Evolutionary conservation across 2,797 vertebrate genomes (phyloP).

Genomic region (Phalloptychus januarius): DNA sequence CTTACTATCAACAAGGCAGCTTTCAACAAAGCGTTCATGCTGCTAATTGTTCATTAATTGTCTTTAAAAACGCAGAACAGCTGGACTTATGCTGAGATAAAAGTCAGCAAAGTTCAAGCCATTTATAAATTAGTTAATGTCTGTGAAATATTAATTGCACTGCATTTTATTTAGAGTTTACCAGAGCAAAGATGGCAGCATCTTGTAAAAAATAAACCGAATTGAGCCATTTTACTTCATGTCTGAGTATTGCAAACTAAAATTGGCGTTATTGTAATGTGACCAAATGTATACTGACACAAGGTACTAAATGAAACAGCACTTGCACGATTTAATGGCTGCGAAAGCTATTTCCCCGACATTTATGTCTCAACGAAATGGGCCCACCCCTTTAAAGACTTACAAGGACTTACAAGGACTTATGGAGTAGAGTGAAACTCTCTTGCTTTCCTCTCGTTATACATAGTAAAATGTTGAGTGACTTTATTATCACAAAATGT

Average conservation of each 20-base stretch:
- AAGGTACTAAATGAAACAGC: background rate
- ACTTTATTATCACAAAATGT: background rate
- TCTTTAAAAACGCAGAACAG: background rate
- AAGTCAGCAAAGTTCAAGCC: background rate
- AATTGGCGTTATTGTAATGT: background rate
- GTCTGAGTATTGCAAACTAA: background rate
- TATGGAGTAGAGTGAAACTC: background rate
- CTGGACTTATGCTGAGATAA: background rate
- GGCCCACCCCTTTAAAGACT: constrained; percentile 14
- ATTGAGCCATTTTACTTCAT: background rate
- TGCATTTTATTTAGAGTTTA: background rate
- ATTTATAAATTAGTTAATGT: background rate
- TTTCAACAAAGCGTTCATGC: background rate
- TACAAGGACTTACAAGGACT: constrained; percentile 23
- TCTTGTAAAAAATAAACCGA: too few species aligned
- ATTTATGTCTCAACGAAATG: constrained; percentile 13
- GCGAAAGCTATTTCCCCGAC: constrained; percentile 17
- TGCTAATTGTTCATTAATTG: background rate
- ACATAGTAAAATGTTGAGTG: background rate
- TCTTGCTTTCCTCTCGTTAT: background rate
- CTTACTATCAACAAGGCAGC: too few species aligned
- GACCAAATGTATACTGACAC: background rate
- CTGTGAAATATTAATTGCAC: background rate
- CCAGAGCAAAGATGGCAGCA: too few species aligned
- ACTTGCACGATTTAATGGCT: constrained; percentile 28